These are phyloP conservation scores for Allophyes oxyacanthae DNA, from an alignment of 2,888 invertebrate species.

Conservation along the genomic window DNA sequence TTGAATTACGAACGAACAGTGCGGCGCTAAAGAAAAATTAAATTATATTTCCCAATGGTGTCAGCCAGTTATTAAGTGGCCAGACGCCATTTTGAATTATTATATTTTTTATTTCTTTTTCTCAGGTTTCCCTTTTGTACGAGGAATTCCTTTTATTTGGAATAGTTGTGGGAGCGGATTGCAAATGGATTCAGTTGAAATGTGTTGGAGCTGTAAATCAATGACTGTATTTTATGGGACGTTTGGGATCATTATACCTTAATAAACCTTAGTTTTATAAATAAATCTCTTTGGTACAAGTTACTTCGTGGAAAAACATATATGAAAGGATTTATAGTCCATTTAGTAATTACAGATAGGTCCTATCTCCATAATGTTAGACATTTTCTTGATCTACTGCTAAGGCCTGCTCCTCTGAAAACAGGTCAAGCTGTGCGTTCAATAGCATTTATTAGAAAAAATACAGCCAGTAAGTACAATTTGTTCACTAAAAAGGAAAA, in stretches of 20 bases:
- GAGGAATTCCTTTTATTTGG: slow-evolving; percentile 85
- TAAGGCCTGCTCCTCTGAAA: no score
- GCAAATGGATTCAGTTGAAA: slow-evolving; percentile 76
- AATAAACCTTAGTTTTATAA: slow-evolving; percentile 54
- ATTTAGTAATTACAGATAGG: slow-evolving; percentile 37
- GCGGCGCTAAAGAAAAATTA: slow-evolving; percentile 84
- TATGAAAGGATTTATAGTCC: slow-evolving; percentile 33
- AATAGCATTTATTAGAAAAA: no score
- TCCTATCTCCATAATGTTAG: slow-evolving; percentile 1
- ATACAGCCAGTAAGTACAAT: no score
- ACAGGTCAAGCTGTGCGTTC: no score
- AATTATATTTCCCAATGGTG: slow-evolving; percentile 90
- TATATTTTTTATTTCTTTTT: slow-evolving; percentile 86
- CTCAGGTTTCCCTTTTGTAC: slow-evolving; percentile 83
- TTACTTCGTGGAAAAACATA: slow-evolving; percentile 41
- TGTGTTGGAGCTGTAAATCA: slow-evolving; percentile 73
- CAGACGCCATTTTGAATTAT: slow-evolving; percentile 90
- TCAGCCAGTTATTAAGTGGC: slow-evolving; percentile 90
- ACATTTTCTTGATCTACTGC: background rate
- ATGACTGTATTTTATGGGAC: slow-evolving; percentile 63
- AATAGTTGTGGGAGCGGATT: slow-evolving; percentile 81
- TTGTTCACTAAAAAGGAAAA: no score
- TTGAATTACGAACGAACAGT: slow-evolving; percentile 63
- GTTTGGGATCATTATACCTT: slow-evolving; percentile 67
- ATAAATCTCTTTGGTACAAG: slow-evolving; percentile 43